These are phyloP conservation scores for Myzus persicae DNA, from an alignment of 1,140 invertebrate genomes.

Conservation along the genomic window DNA sequence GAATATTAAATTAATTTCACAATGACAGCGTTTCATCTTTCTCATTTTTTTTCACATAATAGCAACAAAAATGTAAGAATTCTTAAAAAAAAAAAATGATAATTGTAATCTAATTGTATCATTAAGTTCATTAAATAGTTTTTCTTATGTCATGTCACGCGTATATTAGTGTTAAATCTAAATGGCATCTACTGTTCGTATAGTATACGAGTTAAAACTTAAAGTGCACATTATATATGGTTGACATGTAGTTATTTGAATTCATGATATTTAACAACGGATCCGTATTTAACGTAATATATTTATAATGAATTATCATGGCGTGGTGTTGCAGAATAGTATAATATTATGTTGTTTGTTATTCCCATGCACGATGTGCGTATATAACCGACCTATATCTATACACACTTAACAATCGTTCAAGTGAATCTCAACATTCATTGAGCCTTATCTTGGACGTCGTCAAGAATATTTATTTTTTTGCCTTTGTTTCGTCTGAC, in stretches of 20 bases:
- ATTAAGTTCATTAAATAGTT: neutral
- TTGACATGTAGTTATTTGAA: neutral
- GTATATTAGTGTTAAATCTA: neutral
- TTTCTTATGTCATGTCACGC: neutral
- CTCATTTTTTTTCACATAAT: neutral
- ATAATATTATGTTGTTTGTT: neutral
- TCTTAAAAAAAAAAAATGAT: neutral
- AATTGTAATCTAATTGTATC: neutral
- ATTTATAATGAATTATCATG: neutral
- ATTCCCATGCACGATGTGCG: neutral
- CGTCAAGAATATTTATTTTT: neutral
- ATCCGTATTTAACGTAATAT: neutral
- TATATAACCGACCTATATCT: neutral
- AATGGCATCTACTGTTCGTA: too few species aligned
- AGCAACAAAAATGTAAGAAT: neutral
- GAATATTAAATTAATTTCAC: conserved; percentile 26
- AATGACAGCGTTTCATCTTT: neutral
- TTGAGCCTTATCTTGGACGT: neutral
- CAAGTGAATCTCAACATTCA: neutral
- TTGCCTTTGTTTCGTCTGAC: neutral
- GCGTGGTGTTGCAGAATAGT: neutral
- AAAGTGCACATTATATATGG: too few species aligned
- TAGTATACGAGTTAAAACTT: too few species aligned
- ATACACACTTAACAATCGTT: neutral
- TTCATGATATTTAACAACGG: neutral